Evolutionary conservation across 2,888 invertebrate genomes (phyloP), one percentile per base, ranked within the genome.

Genomic region (Barypeithes pellucidus): DNA sequence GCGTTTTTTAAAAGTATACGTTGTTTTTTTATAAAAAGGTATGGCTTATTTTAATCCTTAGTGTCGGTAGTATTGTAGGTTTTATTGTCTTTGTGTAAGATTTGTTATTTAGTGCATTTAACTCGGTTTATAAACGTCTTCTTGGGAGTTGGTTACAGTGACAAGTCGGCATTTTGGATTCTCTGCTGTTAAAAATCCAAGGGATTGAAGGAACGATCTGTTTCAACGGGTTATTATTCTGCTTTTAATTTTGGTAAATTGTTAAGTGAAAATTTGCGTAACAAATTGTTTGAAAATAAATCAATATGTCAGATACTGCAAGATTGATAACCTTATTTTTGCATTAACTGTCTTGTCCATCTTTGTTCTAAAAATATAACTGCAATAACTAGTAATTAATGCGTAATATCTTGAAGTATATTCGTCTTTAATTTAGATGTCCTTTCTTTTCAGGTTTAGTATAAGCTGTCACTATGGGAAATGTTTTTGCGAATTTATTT

Each of bases 401-500:
- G 67, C 72, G 68, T 72, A 75, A 72, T 75, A 70, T 59, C 61
- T 60, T 69, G 33, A 41, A 39, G 16, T 39, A 47, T 16, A 33
- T 33, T 16, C 8, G 1, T 33, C 18, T 57, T 57, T 14, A 33
- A 33, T 33, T 33, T 33, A 24, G 14, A 12, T 54, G 12, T 43
- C 43, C 20, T 66, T 75, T 54, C 47, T 71, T 82, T 83, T 75
- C 77, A 83, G 84, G 82, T 85, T 81, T 80, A 79, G 80, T 79
- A 77, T 85, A 85, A 89, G 87, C 87, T 88, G 87, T 87, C 89
- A 92, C 88, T 89, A 99, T 99, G 99, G 98, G 99, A 90, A 97
- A 96, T 90, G 93, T 96, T 89, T 97, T 99, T 89, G 94, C 95
- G 85, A 96, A 94, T 89, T 91, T 99, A 88, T 99, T 99, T 90